Evolutionary conservation across 2,113 vertebrate species (phyloP), one percentile per base, ranked within the genome.

Genomic region (Coturnix japonica): DNA sequence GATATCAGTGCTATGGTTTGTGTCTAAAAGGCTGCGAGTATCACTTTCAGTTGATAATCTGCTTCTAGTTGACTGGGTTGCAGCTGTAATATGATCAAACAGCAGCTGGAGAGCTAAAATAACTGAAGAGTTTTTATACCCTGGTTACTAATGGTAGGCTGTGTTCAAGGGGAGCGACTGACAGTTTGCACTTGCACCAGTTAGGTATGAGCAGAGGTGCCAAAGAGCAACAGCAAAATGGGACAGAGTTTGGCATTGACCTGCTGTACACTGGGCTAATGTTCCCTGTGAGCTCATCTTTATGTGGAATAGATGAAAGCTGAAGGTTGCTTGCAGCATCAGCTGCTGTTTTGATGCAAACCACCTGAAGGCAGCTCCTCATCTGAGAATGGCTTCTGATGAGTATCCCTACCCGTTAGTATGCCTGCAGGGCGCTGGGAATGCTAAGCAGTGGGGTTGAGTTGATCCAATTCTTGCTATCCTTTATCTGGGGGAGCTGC

Each of bases 11-110:
- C 28, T 81, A 28, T 3, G 7, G 70, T 59, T 81, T 18, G 12
- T 9, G 13, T 89, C 41, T 66, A 33, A 80, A 93, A 82, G 67
- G 74, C 79, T 64, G 51, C 16, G 31, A 66, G 79, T 46, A n/a
- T 76, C 95, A 67, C 60, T 74, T 79, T 89, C 30, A 73, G 91
- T 94, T 87, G 85, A 80, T 94, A 53, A 82, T 89, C 74, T 93
- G 84, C 41, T 91, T 66, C 69, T 91, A 47, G 90, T 73, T 94
- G 90, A 95, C 86, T 91, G 30, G 49, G 83, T 96, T 96, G 92
- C 95, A 93, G 84, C 64, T 83, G 95, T 96, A 94, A 95, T 63
- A 54, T 26, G 91, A 95, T 93, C 94, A 89, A 93, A 69, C 70
- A 91, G 81, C 88, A 94, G 88, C 83, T 91, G 92, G 92, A 89